phyloP scores from a whole-genome alignment of 1,140 invertebrate genomes.

The Aphelinus atriplicis region DNA sequence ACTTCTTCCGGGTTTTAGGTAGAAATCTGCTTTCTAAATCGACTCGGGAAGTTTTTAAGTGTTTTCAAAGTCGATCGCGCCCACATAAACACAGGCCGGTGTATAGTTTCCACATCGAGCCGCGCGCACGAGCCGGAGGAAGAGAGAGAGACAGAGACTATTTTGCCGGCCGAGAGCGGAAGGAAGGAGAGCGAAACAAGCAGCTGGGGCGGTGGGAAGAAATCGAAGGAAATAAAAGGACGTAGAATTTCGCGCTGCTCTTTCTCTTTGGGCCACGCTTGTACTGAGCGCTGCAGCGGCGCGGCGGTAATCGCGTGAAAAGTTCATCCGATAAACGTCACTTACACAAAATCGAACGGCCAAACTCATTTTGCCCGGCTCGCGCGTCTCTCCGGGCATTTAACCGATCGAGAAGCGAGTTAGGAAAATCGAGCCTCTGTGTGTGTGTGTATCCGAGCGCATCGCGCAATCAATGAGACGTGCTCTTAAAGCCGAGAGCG shows the following conservation, averaged over 20 bases:
- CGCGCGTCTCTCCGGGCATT: not conserved
- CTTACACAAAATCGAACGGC: not conserved
- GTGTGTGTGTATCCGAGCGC: not conserved
- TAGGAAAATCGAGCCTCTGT: conserved; percentile 9
- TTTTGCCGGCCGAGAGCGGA: not conserved
- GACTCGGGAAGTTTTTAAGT: conserved; percentile 27
- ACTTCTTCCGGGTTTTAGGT: conserved; percentile 19
- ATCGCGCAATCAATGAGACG: no score
- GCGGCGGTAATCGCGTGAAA: not conserved
- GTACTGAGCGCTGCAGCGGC: no score
- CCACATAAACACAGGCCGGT: conserved; percentile 23
- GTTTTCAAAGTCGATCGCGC: conserved; percentile 29
- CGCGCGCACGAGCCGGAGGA: not conserved
- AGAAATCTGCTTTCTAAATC: conserved; percentile 34
- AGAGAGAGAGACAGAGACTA: not conserved
- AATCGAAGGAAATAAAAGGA: not conserved
- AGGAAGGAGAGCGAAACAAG: not conserved
- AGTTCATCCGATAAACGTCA: conserved; percentile 19
- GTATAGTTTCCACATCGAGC: no score
- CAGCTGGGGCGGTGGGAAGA: not conserved
- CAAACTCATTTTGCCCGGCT: not conserved
- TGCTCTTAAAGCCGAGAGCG: conserved; percentile 9
- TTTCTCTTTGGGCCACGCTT: not conserved
- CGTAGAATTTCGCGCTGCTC: not conserved
- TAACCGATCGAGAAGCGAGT: conserved; percentile 13